phyloP scores from a whole-genome alignment of 2,797 vertebrate genomes.

The Centropyge bicolor region DNA sequence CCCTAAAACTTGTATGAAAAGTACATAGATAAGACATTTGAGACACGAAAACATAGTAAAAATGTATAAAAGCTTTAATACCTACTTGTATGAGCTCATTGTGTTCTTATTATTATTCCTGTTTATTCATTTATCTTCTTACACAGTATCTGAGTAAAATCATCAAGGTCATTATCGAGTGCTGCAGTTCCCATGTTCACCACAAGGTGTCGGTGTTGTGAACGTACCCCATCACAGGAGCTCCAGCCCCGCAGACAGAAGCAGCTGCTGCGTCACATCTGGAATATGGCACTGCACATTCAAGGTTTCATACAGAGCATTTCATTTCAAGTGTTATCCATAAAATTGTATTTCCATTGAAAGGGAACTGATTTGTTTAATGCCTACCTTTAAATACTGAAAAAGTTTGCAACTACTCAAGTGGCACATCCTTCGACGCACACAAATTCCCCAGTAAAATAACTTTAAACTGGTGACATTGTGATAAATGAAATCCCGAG shows the following conservation, averaged over 20 bases:
- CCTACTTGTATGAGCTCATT: no score
- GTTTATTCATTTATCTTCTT: neutral
- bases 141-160: neutral
- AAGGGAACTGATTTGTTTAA: neutral
- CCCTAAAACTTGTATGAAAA: neutral
- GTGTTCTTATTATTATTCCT: neutral
- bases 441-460: neutral
- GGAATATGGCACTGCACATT: neutral
- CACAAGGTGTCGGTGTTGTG: constrained; percentile 31
- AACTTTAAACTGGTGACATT: neutral
- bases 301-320: neutral
- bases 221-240: neutral
- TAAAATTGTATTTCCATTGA: neutral
- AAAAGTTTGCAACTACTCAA: neutral
- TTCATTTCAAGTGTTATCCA: neutral
- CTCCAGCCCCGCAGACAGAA: neutral
- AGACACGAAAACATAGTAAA: neutral
- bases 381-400: neutral
- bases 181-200: constrained; percentile 2
- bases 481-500: neutral
- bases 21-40: neutral
- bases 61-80: neutral
- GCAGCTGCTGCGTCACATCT: neutral
- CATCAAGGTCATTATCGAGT: neutral
- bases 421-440: no score